These are phyloP conservation scores for Rhagoletis pomonella DNA, from an alignment of 1,140 invertebrate species.

Conservation along the genomic window DNA sequence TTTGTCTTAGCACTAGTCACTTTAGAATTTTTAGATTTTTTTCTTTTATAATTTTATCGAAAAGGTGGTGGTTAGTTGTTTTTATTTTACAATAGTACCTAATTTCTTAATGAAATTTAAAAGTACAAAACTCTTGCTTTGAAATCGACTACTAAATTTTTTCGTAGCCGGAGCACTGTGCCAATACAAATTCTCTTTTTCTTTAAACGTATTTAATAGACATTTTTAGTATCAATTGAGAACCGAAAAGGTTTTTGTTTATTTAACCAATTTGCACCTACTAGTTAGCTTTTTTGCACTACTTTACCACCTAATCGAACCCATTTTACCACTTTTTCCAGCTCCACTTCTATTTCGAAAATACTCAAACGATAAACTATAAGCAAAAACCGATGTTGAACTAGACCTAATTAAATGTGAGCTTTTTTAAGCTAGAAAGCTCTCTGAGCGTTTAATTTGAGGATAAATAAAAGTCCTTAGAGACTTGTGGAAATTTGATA, in stretches of 20 bases:
- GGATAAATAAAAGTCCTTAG: background rate
- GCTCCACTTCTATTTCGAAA: background rate
- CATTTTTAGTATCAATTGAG: slow-evolving; percentile 28
- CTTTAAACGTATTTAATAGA: slow-evolving; percentile 1
- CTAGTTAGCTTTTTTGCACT: slow-evolving; percentile 45
- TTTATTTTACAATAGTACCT: background rate
- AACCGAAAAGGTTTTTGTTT: slow-evolving; percentile 50
- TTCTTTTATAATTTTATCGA: slow-evolving; percentile 36
- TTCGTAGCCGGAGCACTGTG: slow-evolving; percentile 10
- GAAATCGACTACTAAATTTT: slow-evolving; percentile 8
- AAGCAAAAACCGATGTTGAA: too few relatives aligned
- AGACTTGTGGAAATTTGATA: too few relatives aligned
- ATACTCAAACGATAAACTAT: too few relatives aligned
- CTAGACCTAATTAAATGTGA: too few relatives aligned
- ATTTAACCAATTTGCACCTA: slow-evolving; percentile 43
- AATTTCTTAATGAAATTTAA: background rate
- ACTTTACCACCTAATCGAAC: slow-evolving; percentile 44
- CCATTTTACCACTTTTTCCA: slow-evolving; percentile 34
- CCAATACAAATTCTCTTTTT: background rate
- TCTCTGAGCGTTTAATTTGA: background rate
- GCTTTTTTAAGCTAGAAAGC: background rate
- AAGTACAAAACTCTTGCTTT: background rate
- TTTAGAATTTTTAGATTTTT: background rate
- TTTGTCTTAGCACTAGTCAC: slow-evolving; percentile 7
- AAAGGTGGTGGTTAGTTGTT: slow-evolving; percentile 44